Conservation (phyloP, 2,797 vertebrate genomes). For the Luscinia megarhynchos region DNA sequence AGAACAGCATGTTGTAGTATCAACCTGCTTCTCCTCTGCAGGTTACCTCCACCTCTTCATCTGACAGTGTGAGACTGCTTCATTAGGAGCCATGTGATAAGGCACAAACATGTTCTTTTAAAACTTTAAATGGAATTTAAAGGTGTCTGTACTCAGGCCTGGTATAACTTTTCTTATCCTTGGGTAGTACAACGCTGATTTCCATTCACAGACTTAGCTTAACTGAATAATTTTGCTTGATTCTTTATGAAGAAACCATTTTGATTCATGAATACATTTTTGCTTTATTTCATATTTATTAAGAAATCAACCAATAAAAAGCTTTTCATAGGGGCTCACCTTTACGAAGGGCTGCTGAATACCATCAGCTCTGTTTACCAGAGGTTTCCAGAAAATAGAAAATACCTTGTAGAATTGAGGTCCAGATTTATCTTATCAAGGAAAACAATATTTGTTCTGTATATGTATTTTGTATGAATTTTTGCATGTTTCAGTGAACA, state of each 20-base stretch:
- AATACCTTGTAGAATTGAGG: background rate
- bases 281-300: background rate
- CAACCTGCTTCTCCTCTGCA: background rate
- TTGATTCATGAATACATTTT: background rate
- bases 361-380: background rate
- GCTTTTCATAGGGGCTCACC: background rate
- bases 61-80: background rate
- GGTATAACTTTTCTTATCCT: background rate
- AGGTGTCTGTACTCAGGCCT: background rate
- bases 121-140: background rate
- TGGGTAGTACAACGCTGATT: background rate
- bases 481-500: background rate
- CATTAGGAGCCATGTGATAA: background rate
- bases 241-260: background rate
- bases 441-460: background rate
- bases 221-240: background rate
- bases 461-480: background rate
- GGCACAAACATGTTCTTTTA: background rate
- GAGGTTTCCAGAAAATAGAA: background rate
- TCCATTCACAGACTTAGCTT: background rate
- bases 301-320: background rate
- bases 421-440: background rate
- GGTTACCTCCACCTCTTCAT: background rate
- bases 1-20: background rate
- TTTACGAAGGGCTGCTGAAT: background rate